Evolutionary conservation across 2,113 vertebrate species (phyloP).

Genomic region (Cryptoleucopteryx plumbea): DNA sequence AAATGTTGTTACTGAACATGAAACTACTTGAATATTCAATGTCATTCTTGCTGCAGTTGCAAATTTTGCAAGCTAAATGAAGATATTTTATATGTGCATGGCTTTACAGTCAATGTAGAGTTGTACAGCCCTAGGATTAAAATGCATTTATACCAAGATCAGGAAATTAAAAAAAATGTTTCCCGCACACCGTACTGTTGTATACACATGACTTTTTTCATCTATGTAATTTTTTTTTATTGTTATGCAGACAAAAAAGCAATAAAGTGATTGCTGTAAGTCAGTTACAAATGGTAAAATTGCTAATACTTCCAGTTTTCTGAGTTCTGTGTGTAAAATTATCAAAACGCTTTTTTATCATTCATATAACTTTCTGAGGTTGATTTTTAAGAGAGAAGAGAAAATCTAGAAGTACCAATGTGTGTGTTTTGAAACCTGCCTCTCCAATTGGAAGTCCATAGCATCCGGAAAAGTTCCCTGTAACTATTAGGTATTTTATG

Average conservation of each 20-base stretch:
- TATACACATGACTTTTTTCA: not conserved
- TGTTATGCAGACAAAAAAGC: not conserved
- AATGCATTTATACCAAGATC: not conserved
- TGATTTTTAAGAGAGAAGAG: not conserved
- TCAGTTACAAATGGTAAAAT: not conserved
- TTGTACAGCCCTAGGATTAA: not conserved
- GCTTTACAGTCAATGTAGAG: not conserved
- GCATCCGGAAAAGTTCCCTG: not conserved
- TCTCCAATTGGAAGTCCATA: not conserved
- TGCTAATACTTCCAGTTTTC: not conserved
- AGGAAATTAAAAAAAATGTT: not conserved
- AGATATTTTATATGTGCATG: not conserved
- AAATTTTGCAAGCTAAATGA: not conserved
- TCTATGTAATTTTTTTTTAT: not conserved
- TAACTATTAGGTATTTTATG: not conserved
- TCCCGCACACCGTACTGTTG: not conserved
- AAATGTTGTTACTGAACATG: not conserved
- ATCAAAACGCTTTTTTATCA: not conserved
- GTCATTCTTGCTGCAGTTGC: not conserved
- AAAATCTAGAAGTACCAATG: not conserved
- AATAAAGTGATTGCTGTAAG: not conserved
- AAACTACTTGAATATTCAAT: not conserved
- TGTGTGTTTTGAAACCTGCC: not conserved
- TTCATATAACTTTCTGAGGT: not conserved
- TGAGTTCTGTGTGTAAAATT: not conserved